Base-by-base conservation (phyloP, 2,888 invertebrate genomes). In the Panorpa germanica region DNA sequence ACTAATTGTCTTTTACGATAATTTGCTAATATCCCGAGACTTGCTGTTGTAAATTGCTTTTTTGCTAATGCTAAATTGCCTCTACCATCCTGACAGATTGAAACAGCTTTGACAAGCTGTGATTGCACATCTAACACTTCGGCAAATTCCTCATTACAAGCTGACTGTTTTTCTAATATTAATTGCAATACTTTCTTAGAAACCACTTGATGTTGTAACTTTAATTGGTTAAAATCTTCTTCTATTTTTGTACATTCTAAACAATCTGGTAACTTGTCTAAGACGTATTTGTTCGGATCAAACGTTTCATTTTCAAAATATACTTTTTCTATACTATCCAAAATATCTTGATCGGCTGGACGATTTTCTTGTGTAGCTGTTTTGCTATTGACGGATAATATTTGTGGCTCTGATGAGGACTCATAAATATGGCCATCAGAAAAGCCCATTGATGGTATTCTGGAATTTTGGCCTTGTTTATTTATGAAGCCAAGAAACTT, bases 141-240 rank as follows among this genome's bases (percentile, higher is more conserved):
- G 33, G 73, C 64, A 43, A 95, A 78, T 48, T 95, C 90, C 11
- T 70, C 63, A 41, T 81, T 78, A 49, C 90, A 93, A 0, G 76
- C 69, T 39, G 74, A 75, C 34, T 91, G 77, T 40, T 95, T 90
- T 46, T 93, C 83, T 4, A 91, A 62, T 43, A 96, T 95, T 19
- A 95, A 61, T 41, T 88, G 83, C 0, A 93, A 65, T 0, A 95
- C 86, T 55, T 88, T 85, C 41, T 88, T 90, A 0, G 93, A 91
- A 4, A 91, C 85, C 9, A 90, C 86, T 37, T 51, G 53, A 27
- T 55, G 55, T 35, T 55, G 55, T 22, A 45, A 44, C 15, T 51
- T 50, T 28, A 55, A 37, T 25, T 47, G 44, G 26, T 40, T 38
- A 38, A 55, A 53, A 5, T 45, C 47, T 14, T 43, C 39, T 38